These are phyloP conservation scores for Speoplatyrhinus poulsoni DNA, from an alignment of 2,113 vertebrate species.

Conservation along the genomic window DNA sequence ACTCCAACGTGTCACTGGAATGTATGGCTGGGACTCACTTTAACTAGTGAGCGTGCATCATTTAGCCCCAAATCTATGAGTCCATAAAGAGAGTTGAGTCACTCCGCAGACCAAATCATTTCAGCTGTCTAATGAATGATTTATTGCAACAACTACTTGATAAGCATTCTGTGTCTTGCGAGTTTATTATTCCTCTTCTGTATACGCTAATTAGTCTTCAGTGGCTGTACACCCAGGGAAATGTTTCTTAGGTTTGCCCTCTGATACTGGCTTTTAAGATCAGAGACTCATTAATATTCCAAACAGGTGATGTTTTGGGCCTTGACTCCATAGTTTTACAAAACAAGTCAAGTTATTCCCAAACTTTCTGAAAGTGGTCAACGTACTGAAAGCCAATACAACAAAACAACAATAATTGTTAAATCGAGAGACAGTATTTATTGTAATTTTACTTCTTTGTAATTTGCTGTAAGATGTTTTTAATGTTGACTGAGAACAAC, in stretches of 20 bases:
- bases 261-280: constrained; percentile 1
- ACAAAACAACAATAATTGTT: too few species aligned
- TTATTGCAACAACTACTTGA: constrained; percentile 33
- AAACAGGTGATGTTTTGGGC: too few species aligned
- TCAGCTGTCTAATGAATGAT: constrained; percentile 36
- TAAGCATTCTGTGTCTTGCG: constrained; percentile 20
- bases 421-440: too few species aligned
- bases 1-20: constrained; percentile 45
- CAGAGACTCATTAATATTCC: neutral
- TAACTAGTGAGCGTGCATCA: constrained; percentile 30
- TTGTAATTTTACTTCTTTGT: too few species aligned
- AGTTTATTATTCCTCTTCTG: constrained; percentile 33
- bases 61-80: constrained; percentile 55
- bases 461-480: too few species aligned
- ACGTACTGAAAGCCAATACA: too few species aligned
- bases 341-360: too few species aligned
- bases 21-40: constrained; percentile 37
- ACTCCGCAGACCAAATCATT: constrained; percentile 18
- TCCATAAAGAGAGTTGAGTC: constrained; percentile 45
- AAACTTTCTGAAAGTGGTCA: too few species aligned
- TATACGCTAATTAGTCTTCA: constrained; percentile 37
- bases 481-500: too few species aligned
- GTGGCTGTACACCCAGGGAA: constrained; percentile 15
- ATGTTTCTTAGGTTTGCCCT: neutral
- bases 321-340: too few species aligned